Conservation (phyloP, 2,113 vertebrate genomes). For the Austrofundulus limnaeus region DNA sequence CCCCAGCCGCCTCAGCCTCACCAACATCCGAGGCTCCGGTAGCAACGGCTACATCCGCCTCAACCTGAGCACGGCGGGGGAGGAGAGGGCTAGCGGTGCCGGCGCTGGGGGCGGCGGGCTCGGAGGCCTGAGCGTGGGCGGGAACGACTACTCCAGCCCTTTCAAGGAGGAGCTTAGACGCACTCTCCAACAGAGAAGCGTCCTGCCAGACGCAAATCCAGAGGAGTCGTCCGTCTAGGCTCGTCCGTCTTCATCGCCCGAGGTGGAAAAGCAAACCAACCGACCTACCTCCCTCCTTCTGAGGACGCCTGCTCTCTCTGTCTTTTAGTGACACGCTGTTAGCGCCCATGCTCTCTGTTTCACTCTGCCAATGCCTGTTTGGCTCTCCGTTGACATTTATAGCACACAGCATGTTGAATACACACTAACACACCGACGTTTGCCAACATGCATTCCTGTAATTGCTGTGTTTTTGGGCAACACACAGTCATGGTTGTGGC, state of each 20-base stretch:
- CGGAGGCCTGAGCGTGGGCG: slow-evolving; percentile 63
- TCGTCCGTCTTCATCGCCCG: slow-evolving; percentile 16
- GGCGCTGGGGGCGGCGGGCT: slow-evolving; percentile 82
- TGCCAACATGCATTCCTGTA: slow-evolving; percentile 48
- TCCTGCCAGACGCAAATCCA: slow-evolving; percentile 93
- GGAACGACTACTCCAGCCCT: slow-evolving; percentile 80
- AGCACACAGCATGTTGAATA: slow-evolving; percentile 72
- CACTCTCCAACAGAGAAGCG: slow-evolving; percentile 89
- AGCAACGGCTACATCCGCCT: slow-evolving; percentile 97
- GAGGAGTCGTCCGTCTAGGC: slow-evolving; percentile 95
- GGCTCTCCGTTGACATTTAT: slow-evolving; percentile 66
- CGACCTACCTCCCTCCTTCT: slow-evolving; percentile 80
- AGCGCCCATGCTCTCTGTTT: slow-evolving; percentile 40
- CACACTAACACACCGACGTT: slow-evolving; percentile 50
- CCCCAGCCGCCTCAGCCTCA: slow-evolving; percentile 89
- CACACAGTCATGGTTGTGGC: slow-evolving; percentile 46
- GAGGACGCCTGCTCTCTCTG: slow-evolving; percentile 70
- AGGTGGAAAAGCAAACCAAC: slow-evolving; percentile 68
- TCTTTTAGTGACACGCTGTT: too few species aligned
- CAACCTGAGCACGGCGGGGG: slow-evolving; percentile 84
- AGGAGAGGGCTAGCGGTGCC: slow-evolving; percentile 84
- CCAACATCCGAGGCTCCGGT: slow-evolving; percentile 87
- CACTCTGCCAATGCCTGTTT: slow-evolving; percentile 70
- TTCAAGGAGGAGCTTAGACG: slow-evolving; percentile 83
- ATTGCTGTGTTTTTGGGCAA: slow-evolving; percentile 54